These are phyloP conservation scores for Abrostola triplasia DNA, from an alignment of 2,888 invertebrate genomes.

Conservation along the genomic window DNA sequence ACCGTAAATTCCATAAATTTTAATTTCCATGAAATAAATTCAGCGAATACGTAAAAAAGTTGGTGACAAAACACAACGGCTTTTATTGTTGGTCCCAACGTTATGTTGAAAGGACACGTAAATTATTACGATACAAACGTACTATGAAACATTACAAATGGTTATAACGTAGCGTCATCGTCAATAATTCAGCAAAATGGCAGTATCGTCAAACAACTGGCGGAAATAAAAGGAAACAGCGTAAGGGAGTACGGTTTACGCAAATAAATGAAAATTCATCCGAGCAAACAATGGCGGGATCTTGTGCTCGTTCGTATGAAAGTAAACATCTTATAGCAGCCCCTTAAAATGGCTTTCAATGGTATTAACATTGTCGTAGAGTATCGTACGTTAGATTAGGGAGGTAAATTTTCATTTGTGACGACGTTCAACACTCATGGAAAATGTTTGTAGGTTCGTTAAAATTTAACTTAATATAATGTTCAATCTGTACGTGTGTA, in stretches of 20 bases:
- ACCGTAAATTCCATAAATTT: slow-evolving; percentile 28
- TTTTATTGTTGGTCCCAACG: slow-evolving; percentile 34
- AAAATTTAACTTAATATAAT: neutral
- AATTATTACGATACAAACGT: slow-evolving; percentile 50
- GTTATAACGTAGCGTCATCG: slow-evolving; percentile 51
- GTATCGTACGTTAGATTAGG: slow-evolving; percentile 60
- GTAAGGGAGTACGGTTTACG: slow-evolving; percentile 56
- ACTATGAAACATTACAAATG: slow-evolving; percentile 52
- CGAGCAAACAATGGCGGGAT: slow-evolving; percentile 68
- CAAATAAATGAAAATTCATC: slow-evolving; percentile 76
- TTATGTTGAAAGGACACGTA: slow-evolving; percentile 31
- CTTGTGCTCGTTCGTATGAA: slow-evolving; percentile 61
- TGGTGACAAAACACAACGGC: slow-evolving; percentile 44
- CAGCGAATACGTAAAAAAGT: slow-evolving; percentile 19
- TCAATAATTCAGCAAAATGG: slow-evolving; percentile 66
- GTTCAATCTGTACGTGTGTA: neutral
- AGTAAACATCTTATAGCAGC: slow-evolving; percentile 71
- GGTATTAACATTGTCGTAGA: slow-evolving; percentile 65
- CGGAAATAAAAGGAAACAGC: slow-evolving; percentile 62
- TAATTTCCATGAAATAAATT: slow-evolving; percentile 42
- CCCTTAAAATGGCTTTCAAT: slow-evolving; percentile 61
- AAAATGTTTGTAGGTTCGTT: slow-evolving; percentile 9
- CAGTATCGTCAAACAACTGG: slow-evolving; percentile 67
- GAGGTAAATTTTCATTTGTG: slow-evolving; percentile 57
- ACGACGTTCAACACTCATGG: slow-evolving; percentile 46